Conservation (phyloP, 92 coral and sea anemone species). For the Umimayanthus chanpuru region DNA sequence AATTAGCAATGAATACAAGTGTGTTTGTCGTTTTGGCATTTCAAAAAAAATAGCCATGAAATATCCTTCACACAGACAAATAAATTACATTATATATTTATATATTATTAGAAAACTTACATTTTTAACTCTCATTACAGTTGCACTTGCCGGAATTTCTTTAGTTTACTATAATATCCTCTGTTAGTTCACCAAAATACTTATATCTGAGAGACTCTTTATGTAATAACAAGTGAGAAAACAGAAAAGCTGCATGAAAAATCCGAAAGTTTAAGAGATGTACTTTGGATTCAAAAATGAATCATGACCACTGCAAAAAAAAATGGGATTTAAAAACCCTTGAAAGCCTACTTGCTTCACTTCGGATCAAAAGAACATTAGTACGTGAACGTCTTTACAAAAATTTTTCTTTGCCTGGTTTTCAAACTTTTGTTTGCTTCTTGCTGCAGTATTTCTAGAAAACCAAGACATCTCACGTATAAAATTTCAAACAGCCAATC, state of each 20-base stretch:
- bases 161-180: background rate
- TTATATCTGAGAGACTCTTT: background rate
- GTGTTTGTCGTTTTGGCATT: background rate
- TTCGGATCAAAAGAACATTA: background rate
- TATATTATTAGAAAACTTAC: constrained; percentile 26
- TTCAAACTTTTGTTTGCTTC: background rate
- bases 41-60: background rate
- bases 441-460: background rate
- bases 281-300: constrained; percentile 3
- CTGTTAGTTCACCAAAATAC: constrained; percentile 34
- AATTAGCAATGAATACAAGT: background rate
- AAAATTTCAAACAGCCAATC: background rate
- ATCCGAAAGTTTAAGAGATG: background rate
- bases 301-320: background rate
- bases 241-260: background rate
- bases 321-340: background rate
- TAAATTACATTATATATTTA: constrained; percentile 28
- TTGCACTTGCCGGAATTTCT: background rate
- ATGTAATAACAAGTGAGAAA: constrained; percentile 10
- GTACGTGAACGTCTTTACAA: background rate
- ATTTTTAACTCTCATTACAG: background rate
- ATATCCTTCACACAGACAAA: constrained; percentile 6
- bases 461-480: background rate
- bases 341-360: background rate
- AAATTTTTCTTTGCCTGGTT: background rate